Base-by-base conservation (phyloP, 30 jellyfish, hydroid and myxozoan genomes). In the Pseudorhiza aurosa region DNA sequence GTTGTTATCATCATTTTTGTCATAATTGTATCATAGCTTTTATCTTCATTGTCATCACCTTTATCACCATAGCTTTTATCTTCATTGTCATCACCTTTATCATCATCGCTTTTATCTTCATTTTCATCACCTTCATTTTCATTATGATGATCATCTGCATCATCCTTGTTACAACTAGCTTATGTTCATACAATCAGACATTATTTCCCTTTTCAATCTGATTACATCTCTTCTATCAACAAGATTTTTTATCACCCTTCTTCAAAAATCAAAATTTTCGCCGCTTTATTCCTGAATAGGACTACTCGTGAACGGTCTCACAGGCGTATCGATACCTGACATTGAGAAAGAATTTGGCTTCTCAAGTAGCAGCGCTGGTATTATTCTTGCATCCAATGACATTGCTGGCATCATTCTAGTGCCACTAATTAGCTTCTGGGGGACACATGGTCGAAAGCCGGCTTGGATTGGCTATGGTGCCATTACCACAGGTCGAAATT, bases 331-430 rank as follows among this genome's bases (percentile, higher is more conserved):
- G 1, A 75, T 91, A 11, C 92, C 90, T 4, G 88, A 87, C 18
- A 71, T 92, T 37, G 98, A 92, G 58, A 92, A 71, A 65, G 96
- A 92, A 44, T 92, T 92, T 55, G 96, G 98, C 1, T 81, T 92
- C 26, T 32, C 87, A 32, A 92, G 98, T 80, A 77, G 80, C 70
- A 42, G 64, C 9, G 77, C 96, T 8, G 96, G 96, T 29, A 18
- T 85, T 43, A 92, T 92, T 19, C 81, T 92, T 35, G 87, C 96
- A 9, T 88, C 93, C 15, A 85, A 79, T 64, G 98, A 92, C 70
- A 82, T 78, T 22, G 85, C 98, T 4, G 98, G 94, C 18, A 55
- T 92, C 3, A 18, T 92, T 11, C 60, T 79, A n/a, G 98, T 92
- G 10, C 88, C 95, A 17, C 4, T 92, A 3, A 86, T 92, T 82